phyloP scores from a whole-genome alignment of 1,140 invertebrate species.

The Lerema accius region DNA sequence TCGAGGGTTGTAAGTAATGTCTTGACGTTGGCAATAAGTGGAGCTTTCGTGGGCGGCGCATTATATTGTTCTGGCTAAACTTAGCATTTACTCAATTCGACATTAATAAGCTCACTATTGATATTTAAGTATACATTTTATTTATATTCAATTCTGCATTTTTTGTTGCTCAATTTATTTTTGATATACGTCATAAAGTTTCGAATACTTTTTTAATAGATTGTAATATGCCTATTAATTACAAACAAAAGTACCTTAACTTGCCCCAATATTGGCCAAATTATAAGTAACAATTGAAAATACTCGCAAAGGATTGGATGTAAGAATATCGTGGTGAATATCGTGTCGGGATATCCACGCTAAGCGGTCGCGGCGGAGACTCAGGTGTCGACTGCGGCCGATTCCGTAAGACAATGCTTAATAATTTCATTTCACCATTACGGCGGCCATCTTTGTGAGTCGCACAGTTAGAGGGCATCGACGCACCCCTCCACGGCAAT shows the following conservation, averaged over 20 bases:
- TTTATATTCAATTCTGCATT: neutral
- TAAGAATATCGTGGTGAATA: no score
- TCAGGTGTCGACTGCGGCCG: slow-evolving; percentile 81
- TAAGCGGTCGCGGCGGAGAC: slow-evolving; percentile 57
- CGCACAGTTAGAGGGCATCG: slow-evolving; percentile 80
- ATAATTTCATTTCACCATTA: slow-evolving; percentile 83
- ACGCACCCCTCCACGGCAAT: slow-evolving; percentile 77
- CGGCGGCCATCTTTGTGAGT: slow-evolving; percentile 79
- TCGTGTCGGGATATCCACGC: slow-evolving; percentile 65
- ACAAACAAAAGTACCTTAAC: no score
- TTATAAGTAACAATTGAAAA: no score
- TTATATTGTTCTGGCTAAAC: slow-evolving; percentile 22
- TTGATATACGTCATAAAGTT: no score
- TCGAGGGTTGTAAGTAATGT: slow-evolving; percentile 78
- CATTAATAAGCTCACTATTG: neutral
- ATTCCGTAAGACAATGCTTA: slow-evolving; percentile 82
- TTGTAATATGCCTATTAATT: no score
- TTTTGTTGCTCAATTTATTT: no score
- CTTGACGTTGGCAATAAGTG: slow-evolving; percentile 70
- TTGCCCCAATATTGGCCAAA: no score
- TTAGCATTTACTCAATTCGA: slow-evolving; percentile 7
- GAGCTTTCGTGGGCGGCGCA: slow-evolving; percentile 39
- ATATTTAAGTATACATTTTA: neutral
- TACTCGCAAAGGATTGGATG: no score
- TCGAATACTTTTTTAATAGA: no score